Conservation (phyloP, 2,113 vertebrate species). For the Hylia prasina region DNA sequence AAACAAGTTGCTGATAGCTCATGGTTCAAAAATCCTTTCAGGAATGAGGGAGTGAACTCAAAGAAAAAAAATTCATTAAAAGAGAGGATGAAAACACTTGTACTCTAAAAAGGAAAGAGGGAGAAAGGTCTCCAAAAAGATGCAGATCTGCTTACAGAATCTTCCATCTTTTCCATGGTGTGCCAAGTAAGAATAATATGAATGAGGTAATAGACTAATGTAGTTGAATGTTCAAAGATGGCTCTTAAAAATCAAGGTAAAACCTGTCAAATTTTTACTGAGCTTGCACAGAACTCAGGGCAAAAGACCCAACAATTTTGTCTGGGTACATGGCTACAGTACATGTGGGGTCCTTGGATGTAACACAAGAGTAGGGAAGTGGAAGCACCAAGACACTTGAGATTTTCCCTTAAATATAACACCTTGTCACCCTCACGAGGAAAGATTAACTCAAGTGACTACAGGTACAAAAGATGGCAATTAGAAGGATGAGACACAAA, state of each 20-base stretch:
- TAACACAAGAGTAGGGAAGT: not conserved
- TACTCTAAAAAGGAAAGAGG: not conserved
- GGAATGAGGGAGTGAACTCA: not conserved
- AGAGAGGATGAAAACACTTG: not conserved
- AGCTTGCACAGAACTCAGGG: not conserved
- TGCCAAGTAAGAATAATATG: not conserved
- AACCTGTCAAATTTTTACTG: not conserved
- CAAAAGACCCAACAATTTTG: not conserved
- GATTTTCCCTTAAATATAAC: not conserved
- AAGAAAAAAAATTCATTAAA: not conserved
- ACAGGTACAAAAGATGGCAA: not conserved
- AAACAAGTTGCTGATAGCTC: not conserved
- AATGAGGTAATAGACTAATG: not conserved
- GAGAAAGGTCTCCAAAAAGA: not conserved
- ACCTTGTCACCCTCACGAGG: not conserved
- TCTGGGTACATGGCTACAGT: rapidly evolving
- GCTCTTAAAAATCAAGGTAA: not conserved
- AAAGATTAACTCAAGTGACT: not conserved
- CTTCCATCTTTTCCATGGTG: not conserved
- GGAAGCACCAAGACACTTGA: not conserved
- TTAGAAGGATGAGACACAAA: not conserved
- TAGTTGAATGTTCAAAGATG: not conserved
- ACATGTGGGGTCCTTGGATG: not conserved
- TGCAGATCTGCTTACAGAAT: not conserved
- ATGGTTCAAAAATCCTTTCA: not conserved